Conservation (phyloP, 2,888 invertebrate genomes). For the Lasioglossum zephyrum region DNA sequence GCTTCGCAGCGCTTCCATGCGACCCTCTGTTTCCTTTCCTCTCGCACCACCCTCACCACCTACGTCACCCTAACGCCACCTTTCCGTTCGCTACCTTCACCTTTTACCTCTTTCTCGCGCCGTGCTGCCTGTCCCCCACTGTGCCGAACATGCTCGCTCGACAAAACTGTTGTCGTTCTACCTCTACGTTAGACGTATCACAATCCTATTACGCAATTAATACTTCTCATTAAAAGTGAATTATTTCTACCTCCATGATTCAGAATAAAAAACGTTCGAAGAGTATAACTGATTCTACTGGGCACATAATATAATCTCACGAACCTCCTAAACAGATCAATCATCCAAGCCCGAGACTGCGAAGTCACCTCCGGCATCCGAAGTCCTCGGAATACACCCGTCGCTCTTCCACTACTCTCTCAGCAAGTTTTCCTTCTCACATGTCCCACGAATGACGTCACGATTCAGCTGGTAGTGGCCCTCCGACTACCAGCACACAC, state of each 20-base stretch:
- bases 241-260: too few relatives aligned
- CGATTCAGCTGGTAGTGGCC: not conserved
- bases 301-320: not conserved
- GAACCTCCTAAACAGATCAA: not conserved
- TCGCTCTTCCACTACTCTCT: not conserved
- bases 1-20: conserved; percentile 63
- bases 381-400: not conserved
- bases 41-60: not conserved
- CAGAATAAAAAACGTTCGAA: not conserved
- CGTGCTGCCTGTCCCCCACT: not conserved
- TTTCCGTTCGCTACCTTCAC: conserved; percentile 20
- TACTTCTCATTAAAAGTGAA: too few relatives aligned
- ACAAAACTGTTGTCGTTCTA: not conserved
- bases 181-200: too few relatives aligned
- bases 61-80: not conserved
- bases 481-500: too few relatives aligned
- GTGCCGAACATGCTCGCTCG: not conserved
- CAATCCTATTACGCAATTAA: too few relatives aligned
- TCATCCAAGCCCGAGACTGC: not conserved
- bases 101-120: not conserved
- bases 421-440: not conserved
- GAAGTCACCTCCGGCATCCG: not conserved
- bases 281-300: not conserved
- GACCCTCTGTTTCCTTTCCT: conserved; percentile 26
- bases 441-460: not conserved